Conservation (phyloP, 2,113 vertebrate genomes). For the Copsychus sechellarum region DNA sequence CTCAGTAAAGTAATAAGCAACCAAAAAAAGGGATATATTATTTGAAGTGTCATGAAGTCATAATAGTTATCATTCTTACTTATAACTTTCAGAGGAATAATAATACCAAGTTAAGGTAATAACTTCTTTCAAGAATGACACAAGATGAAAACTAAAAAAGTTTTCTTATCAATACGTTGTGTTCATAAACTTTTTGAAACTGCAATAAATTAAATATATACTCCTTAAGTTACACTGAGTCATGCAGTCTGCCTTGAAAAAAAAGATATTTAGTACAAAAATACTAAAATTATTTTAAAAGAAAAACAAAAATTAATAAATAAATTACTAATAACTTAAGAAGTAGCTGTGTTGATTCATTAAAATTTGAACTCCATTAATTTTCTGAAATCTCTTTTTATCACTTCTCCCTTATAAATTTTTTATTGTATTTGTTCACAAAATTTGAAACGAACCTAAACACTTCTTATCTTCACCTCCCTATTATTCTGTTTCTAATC, state of each 20-base stretch:
- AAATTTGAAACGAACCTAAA: neutral
- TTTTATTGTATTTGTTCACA: neutral
- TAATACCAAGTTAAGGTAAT: neutral
- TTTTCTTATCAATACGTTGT: neutral
- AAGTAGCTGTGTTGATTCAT: neutral
- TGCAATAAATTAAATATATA: neutral
- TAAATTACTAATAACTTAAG: neutral
- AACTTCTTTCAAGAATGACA: neutral
- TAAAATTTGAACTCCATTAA: neutral
- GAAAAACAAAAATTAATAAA: neutral
- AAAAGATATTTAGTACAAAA: neutral
- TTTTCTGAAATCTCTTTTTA: neutral
- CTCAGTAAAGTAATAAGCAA: neutral
- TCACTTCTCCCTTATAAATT: neutral
- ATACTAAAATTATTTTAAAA: neutral
- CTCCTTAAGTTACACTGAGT: neutral
- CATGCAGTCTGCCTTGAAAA: neutral
- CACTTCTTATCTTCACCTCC: neutral
- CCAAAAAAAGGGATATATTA: neutral
- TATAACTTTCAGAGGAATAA: neutral
- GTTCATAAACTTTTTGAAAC: neutral
- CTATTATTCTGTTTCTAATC: neutral
- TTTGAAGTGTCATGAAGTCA: neutral
- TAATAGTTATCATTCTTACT: neutral
- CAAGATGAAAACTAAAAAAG: neutral